These are phyloP conservation scores for Passer domesticus DNA, from an alignment of 2,113 vertebrate species.

Conservation along the genomic window DNA sequence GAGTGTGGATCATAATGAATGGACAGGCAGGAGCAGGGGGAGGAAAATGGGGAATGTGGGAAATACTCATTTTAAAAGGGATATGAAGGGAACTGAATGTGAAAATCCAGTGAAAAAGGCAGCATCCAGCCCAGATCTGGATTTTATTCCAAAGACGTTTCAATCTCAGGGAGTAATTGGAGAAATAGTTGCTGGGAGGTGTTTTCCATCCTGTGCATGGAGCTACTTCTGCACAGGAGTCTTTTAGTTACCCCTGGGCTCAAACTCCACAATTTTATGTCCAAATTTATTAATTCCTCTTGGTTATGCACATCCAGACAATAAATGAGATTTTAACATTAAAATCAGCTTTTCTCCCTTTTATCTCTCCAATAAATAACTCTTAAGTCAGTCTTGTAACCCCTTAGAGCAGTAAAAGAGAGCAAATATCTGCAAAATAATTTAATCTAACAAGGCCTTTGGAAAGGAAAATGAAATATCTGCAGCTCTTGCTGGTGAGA, in stretches of 20 bases:
- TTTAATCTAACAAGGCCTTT: neutral
- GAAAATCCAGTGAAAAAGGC: neutral
- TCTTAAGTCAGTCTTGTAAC: neutral
- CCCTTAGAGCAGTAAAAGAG: neutral
- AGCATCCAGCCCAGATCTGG: neutral
- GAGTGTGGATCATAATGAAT: neutral
- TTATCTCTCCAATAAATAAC: neutral
- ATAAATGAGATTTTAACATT: neutral
- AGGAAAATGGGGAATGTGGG: neutral
- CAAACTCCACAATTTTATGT: neutral
- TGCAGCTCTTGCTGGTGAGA: neutral
- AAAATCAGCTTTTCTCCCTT: neutral
- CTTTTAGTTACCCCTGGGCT: neutral
- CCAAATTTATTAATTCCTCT: neutral
- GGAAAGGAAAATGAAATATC: neutral
- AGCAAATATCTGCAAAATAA: neutral
- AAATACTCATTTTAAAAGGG: neutral
- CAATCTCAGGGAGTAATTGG: neutral
- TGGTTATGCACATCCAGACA: neutral
- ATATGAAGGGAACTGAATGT: neutral
- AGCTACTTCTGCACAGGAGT: neutral
- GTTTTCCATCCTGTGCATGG: neutral
- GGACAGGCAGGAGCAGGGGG: neutral
- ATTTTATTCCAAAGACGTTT: neutral
- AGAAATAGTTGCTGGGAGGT: neutral